phyloP scores from a whole-genome alignment of 2,797 vertebrate species.

The Bovichtus diacanthus region DNA sequence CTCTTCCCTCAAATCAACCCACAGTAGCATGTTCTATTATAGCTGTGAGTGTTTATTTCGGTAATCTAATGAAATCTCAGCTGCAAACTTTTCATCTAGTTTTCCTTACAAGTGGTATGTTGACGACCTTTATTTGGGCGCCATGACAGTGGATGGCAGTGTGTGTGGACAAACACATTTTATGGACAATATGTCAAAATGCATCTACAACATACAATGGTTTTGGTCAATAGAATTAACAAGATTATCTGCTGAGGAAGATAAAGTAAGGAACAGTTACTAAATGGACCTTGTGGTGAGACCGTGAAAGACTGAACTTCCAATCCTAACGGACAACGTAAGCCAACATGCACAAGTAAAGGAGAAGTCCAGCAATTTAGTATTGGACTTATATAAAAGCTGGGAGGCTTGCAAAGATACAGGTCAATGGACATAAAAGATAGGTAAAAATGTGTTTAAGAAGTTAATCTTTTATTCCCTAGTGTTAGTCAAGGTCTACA shows the following conservation, averaged over 20 bases:
- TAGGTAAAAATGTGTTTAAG: background rate
- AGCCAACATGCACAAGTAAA: background rate
- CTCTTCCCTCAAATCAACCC: conserved; percentile 64
- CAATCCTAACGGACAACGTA: background rate
- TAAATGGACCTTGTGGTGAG: background rate
- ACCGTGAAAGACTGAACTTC: background rate
- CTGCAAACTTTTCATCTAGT: conserved; percentile 29
- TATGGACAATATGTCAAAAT: background rate
- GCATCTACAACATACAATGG: background rate
- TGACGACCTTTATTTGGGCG: conserved; percentile 45
- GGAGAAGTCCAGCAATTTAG: background rate
- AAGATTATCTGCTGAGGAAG: background rate
- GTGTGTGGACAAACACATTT: background rate
- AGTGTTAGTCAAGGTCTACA: background rate
- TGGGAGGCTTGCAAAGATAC: background rate
- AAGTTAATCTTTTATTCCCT: background rate
- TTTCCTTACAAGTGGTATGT: background rate
- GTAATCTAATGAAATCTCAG: conserved; percentile 44
- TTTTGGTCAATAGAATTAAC: background rate
- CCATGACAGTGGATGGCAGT: background rate
- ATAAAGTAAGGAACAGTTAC: background rate
- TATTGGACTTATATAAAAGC: background rate
- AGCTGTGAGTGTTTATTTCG: conserved; percentile 62
- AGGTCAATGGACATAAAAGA: background rate
- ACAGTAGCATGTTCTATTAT: conserved; percentile 69